These are phyloP conservation scores for Paradoxurus hermaphroditus DNA, from an alignment of 2,113 vertebrate genomes.

Conservation along the genomic window DNA sequence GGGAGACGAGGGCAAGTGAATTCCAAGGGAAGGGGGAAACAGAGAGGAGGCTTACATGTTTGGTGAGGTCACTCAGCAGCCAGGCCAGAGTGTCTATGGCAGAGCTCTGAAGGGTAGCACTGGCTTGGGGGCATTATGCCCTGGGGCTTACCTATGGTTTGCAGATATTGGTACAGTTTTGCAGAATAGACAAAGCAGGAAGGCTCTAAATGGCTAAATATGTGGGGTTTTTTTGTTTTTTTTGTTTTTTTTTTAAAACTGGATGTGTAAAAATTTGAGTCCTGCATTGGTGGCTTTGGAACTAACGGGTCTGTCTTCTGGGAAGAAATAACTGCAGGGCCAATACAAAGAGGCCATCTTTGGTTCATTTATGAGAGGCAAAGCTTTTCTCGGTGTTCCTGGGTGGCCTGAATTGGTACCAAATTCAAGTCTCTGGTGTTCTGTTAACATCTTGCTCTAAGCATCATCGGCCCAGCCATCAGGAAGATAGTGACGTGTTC, in stretches of 20 bases:
- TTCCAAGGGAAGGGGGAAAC: background rate
- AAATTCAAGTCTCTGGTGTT: background rate
- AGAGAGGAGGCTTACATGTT: background rate
- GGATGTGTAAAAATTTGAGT: background rate
- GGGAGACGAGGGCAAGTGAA: background rate
- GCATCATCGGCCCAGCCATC: background rate
- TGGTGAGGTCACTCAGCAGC: background rate
- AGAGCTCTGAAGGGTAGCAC: background rate
- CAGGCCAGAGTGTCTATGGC: background rate
- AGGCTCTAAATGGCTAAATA: background rate
- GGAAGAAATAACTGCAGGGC: background rate
- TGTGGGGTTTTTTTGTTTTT: no score
- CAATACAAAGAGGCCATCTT: background rate
- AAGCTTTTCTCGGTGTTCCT: background rate
- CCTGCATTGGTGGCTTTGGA: background rate
- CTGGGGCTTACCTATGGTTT: background rate
- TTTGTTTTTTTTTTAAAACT: no score
- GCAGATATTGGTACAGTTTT: background rate
- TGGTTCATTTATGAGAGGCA: background rate
- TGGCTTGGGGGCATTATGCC: background rate
- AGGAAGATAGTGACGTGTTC: background rate
- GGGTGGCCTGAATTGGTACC: background rate
- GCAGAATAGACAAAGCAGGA: background rate
- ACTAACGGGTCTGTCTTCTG: background rate
- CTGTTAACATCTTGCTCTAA: background rate